Evolutionary conservation across 2,113 vertebrate species (phyloP).

Genomic region (Calyptommatus sinebrachiatus): DNA sequence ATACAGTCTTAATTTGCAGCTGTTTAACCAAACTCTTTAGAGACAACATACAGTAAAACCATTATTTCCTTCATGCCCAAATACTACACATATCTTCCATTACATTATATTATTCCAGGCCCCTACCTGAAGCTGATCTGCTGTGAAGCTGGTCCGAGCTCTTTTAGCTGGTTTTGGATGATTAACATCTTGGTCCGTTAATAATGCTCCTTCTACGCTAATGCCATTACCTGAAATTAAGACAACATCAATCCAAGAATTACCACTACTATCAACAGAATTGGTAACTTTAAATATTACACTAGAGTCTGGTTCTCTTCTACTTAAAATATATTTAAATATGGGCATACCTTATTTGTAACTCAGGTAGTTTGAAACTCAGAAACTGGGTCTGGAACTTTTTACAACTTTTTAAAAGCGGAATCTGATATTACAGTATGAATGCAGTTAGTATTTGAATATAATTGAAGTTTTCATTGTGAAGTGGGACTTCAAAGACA

Average conservation of each 20-base stretch:
- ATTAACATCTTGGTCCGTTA: conserved; percentile 89
- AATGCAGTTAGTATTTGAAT: not conserved
- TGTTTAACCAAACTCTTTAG: not conserved
- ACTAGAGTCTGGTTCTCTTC: not conserved
- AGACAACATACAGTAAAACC: not conserved
- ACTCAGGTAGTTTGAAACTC: conserved; percentile 14
- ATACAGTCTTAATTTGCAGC: not conserved
- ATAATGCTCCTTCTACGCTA: conserved; percentile 88
- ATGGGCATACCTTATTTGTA: not conserved
- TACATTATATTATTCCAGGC: not conserved
- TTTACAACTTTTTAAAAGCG: not conserved
- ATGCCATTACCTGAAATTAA: conserved; percentile 81
- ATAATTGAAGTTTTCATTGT: not conserved
- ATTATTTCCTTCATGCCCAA: not conserved
- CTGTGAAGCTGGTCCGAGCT: conserved; percentile 96
- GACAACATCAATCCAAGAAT: conserved; percentile 35
- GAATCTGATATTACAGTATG: not conserved
- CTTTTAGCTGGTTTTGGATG: conserved; percentile 95
- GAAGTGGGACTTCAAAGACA: not conserved
- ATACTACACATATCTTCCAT: conserved; percentile 4
- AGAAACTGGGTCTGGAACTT: not conserved
- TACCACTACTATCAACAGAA: not conserved
- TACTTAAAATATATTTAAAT: not conserved
- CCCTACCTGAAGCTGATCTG: conserved; percentile 94
- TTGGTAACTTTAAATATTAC: not conserved